Conservation (phyloP, 2,797 vertebrate genomes). For the Margarornis squamiger region DNA sequence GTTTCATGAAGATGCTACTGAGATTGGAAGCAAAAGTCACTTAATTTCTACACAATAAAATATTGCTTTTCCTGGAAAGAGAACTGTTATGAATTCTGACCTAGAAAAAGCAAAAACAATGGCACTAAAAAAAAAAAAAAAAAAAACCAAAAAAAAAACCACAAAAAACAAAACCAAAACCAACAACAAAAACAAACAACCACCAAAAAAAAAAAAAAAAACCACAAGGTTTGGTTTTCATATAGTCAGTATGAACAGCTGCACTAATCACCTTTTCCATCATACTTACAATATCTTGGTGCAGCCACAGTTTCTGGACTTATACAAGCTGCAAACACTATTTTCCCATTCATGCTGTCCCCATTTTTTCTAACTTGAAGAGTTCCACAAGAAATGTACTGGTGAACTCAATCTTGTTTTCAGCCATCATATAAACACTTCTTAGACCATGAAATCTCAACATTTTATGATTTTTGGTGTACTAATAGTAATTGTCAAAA, state of each 20-base stretch:
- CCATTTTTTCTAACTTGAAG: background rate
- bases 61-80: background rate
- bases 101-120: background rate
- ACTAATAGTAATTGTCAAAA: background rate
- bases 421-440: background rate
- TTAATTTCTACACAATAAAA: background rate
- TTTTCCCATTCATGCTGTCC: background rate
- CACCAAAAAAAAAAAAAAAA: too few relatives aligned
- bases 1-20: background rate
- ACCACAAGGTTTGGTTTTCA: background rate
- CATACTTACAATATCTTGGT: background rate
- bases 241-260: background rate
- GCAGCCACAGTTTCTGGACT: background rate
- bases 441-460: background rate
- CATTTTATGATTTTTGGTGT: fast-evolving
- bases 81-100: background rate
- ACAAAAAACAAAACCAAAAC: too few relatives aligned
- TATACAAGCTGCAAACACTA: fast-evolving
- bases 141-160: background rate
- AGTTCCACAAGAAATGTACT: background rate
- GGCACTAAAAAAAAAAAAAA: background rate
- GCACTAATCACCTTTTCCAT: background rate
- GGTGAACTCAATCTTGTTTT: background rate
- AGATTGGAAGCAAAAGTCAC: background rate
- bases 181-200: too few relatives aligned